Conservation (phyloP, 2,888 invertebrate species). For the Octonoba sinensis region DNA sequence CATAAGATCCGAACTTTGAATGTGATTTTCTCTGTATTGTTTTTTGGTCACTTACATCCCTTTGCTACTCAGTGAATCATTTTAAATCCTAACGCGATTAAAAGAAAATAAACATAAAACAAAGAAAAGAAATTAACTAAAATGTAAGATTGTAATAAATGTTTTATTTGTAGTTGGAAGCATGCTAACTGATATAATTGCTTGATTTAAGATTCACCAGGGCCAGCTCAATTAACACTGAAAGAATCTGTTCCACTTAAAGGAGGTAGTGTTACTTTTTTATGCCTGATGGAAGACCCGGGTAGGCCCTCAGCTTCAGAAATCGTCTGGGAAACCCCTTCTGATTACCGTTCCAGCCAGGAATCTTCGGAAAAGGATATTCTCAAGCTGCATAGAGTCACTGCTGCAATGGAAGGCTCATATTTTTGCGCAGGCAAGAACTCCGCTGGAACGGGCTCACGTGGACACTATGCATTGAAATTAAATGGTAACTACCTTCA, state of each 20-base stretch:
- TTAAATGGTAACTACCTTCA: constrained; percentile 61
- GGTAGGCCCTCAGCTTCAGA: constrained; percentile 61
- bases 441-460: constrained; percentile 83
- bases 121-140: too few species aligned
- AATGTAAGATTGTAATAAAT: too few species aligned
- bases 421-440: constrained; percentile 90
- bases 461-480: constrained; percentile 74
- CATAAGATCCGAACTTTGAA: too few species aligned
- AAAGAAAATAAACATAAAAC: too few species aligned
- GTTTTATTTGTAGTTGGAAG: too few species aligned
- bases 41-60: too few species aligned
- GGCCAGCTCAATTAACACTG: constrained; percentile 57
- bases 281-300: constrained; percentile 59
- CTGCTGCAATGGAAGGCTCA: constrained; percentile 86
- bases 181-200: too few species aligned
- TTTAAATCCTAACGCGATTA: too few species aligned
- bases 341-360: constrained; percentile 3
- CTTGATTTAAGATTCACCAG: constrained; percentile 57
- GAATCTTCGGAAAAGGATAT: constrained; percentile 13
- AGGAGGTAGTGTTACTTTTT: constrained; percentile 47
- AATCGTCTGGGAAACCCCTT: constrained; percentile 60
- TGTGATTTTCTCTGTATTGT: too few species aligned
- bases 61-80: too few species aligned
- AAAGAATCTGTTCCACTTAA: constrained; percentile 51
- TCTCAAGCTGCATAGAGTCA: constrained; percentile 76